Evolutionary conservation across 1,140 invertebrate species (phyloP), one percentile per base, ranked within the genome.

Genomic region (Dinothrombium tinctorium): DNA sequence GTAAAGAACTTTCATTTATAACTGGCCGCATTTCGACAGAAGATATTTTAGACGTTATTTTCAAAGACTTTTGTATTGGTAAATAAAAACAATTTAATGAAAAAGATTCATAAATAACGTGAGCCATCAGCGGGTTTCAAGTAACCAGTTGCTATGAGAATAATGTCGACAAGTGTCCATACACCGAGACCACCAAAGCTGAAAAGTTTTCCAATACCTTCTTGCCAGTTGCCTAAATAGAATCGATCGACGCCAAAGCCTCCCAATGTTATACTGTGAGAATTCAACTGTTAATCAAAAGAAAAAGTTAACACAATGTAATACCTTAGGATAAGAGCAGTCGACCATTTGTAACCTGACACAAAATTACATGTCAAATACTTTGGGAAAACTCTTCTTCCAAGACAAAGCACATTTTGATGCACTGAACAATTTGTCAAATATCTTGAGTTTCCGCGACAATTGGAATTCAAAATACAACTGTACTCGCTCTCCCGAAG

Each of bases 141-240:
- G 61, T 92, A 92, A 53, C 87, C 79, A 50, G 92, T 74, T 20
- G 81, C 87, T 57, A 98, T 94, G 4, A 98, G 65, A 44, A 95
- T 73, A 19, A 94, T 86, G 68, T 98, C 92, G 22, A 98, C 79
- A 25, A 98, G 63, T 0, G 92, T 96, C 92, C 92, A 98, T 1
- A 98, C 79, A 37, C 92, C 92, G 1, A 98, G 62, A 22, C 92
- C 92, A 33, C 92, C 92, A 63, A 99, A 99, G 63, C 86, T 96
- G 50, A 99, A 96, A 19, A 98, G 62, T 64, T 98, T 98, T 15
- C 90, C 92, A 50, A 96, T 89, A 24, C 87, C 92, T 64, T 94
- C 87, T 63, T 65, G 60, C 67, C 67, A 70, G 40, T 66, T 56
- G 4, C 69, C 69, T 0, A 71, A 51, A 48, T 71, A 72, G 46